Base-by-base conservation (phyloP, 1,140 invertebrate species). In the Cotesia glomerata region DNA sequence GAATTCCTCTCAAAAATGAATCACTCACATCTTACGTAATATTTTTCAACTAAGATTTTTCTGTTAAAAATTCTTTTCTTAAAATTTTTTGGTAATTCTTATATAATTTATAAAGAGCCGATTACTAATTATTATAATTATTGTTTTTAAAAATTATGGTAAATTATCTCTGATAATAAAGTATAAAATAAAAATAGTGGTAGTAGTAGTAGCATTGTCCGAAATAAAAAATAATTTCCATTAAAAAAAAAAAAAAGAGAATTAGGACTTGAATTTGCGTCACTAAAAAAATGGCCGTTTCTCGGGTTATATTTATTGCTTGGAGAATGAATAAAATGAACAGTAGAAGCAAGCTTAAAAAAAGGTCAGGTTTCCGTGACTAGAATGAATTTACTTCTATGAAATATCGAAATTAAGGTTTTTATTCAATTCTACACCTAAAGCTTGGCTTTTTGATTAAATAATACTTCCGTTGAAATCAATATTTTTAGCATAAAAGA, bases 171-270 rank as follows among this genome's bases (percentile, higher is more conserved):
- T 26, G 26, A 26, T 2, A 1, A 26, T 26, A 26, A 26, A 26
- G 26, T 26, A 26, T 26, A 26, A 26, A 26, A 26, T 26, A 26
- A 26, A 26, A 35, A 62, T 69, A 61, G 56, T 56, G 56, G 61
- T 56, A 34, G 13, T 69, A 61, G 56, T 56, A 35, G 61, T 56
- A 34, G 13, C 56, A 69, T 69, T 69, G 67, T 58, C 54, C 34
- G 13, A 58, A 58, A 26, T 26, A 26, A 26, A 1, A 26, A 26
- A 2, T 26, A 26, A 26, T 26, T 26, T 26, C 26, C 26, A 26
- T 26, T 2, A 26, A 26, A 26, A 26, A 26, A 26, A 26, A 26
- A 26, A 26, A 26, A 26, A 39, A 14, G 1, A n/a, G 5, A 14
- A 52, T 11, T 16, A 34, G 58, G 66, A 58, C 16, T 59, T 18